A percentile compares a stretch with the other conserved stretches of the same genome.
Conservation (phyloP, 2,888 invertebrate species). For the Gibbula magus region DNA sequence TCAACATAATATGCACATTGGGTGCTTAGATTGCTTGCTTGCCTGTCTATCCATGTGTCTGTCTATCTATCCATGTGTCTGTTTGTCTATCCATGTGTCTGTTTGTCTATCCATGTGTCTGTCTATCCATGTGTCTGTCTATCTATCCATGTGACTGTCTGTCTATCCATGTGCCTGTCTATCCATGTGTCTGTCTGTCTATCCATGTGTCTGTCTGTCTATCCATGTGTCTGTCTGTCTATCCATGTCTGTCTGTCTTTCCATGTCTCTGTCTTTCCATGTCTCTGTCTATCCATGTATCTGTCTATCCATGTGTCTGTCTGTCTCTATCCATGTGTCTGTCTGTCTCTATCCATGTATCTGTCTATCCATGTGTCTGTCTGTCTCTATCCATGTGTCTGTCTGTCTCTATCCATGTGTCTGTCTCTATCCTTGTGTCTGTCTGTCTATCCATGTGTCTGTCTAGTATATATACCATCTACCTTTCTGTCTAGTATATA, state of each 20-base stretch:
- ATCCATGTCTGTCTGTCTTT: background rate
- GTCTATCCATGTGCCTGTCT: background rate
- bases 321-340: conserved; percentile 13
- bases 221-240: background rate
- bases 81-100: background rate
- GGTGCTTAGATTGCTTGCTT: no score
- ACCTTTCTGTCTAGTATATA: background rate
- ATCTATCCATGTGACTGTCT: background rate
- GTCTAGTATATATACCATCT: background rate
- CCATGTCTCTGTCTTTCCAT: conserved; percentile 16
- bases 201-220: background rate
- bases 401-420: background rate
- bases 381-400: conserved; percentile 1
- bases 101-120: background rate
- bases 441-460: background rate
- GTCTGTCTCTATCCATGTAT: background rate
- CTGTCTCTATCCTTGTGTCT: background rate
- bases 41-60: no score
- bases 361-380: conserved; percentile 7
- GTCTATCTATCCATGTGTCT: background rate
- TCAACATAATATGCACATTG: no score
- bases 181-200: background rate
- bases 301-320: conserved; percentile 13
- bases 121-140: background rate
- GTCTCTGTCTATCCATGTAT: conserved; percentile 4